Evolutionary conservation across 2,797 vertebrate species (phyloP), one percentile per base, ranked within the genome.

Genomic region (Alca torda): DNA sequence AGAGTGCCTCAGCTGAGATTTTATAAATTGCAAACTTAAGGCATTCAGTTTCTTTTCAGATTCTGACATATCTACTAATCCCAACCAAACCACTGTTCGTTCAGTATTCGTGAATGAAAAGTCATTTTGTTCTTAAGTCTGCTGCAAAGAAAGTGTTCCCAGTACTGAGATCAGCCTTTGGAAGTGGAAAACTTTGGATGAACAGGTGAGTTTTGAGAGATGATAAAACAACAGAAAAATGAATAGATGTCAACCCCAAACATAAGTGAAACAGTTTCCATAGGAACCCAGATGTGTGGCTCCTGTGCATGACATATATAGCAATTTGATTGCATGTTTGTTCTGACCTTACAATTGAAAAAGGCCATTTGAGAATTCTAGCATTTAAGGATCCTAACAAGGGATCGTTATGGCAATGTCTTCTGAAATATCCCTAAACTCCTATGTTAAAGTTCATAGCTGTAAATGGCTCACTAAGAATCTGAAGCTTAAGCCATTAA

Each of bases 261-360:
- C 43, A 54, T 31, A 94, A 95, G 80, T 65, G 39, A 84, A 68
- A 54, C 12, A 1, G 93, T 97, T 98, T 95, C 96, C 94, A 97
- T 95, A 93, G 96, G 90, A 98, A 97, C 81, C 41, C 79, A 90
- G 74, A 93, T 95, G 68, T 39, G 43, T 87, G 70, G 82, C 53
- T 91, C 48, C 84, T 48, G 56, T 82, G 80, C 63, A 18, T 51
- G 81, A 84, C 65, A 91, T 84, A 96, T 81, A 91, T 87, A 95
- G 92, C 60, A 77, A 63, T 90, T 77, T 79, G 69, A 64, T 92
- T 95, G 75, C 67, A 70, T 96, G 87, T 97, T 98, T 97, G 74
- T 96, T 95, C 91, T 93, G 92, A 97, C 97, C 83, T 93, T 95
- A 81, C 11, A 28, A 73, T 78, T 92, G 70, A 37, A 80, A 96